Evolutionary conservation across 2,797 vertebrate species (phyloP).

Genomic region (Phataginus tetradactyla): DNA sequence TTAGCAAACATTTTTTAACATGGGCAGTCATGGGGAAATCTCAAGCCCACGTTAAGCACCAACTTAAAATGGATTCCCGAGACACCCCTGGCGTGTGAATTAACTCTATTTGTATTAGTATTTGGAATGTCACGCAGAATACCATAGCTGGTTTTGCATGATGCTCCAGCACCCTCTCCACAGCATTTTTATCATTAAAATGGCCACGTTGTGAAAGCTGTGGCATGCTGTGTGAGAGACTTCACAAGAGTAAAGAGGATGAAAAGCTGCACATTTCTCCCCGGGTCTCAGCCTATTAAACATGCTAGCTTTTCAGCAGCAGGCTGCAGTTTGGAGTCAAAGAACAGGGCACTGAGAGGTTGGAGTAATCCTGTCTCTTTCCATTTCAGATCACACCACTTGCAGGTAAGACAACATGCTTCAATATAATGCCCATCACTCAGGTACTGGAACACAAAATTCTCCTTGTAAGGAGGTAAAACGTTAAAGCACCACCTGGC

Average conservation of each 20-base stretch:
- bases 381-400: slow-evolving; percentile 57
- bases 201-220: slow-evolving; percentile 67
- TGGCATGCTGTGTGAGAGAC: not conserved
- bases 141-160: slow-evolving; percentile 56
- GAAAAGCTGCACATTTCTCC: slow-evolving; percentile 64
- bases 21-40: slow-evolving; percentile 69
- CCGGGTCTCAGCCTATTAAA: slow-evolving; percentile 58
- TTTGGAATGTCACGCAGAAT: slow-evolving; percentile 63
- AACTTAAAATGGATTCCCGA: slow-evolving; percentile 74
- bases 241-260: slow-evolving; percentile 50
- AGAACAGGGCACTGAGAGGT: slow-evolving; percentile 39
- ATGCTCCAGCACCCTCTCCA: not conserved
- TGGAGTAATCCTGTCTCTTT: slow-evolving; percentile 57
- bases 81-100: slow-evolving; percentile 56
- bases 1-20: slow-evolving; percentile 81
- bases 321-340: slow-evolving; percentile 47
- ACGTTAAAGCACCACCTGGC: not conserved
- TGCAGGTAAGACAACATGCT: slow-evolving; percentile 53
- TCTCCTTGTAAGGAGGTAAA: not conserved
- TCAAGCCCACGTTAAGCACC: slow-evolving; percentile 64
- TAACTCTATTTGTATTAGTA: slow-evolving; percentile 79
- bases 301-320: slow-evolving; percentile 56
- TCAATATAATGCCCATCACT: not conserved
- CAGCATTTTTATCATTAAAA: slow-evolving; percentile 70
- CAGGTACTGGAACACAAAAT: not conserved